phyloP scores from a whole-genome alignment of 2,888 invertebrate species.

The Chrysotoxum bicinctum region DNA sequence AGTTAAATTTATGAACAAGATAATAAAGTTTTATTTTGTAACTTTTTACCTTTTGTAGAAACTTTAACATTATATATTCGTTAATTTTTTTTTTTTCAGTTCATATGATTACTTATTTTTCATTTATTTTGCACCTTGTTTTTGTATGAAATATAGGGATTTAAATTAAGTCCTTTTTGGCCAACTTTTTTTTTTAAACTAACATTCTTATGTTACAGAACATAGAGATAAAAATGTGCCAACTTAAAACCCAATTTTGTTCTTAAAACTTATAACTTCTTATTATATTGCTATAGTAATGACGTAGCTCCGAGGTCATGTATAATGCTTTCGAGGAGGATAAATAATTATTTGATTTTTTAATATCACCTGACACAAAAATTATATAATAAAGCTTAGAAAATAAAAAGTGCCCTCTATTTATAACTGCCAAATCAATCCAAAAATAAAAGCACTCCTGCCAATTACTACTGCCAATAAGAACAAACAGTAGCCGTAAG shows the following conservation, averaged over 20 bases:
- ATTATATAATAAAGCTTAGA: constrained; percentile 45
- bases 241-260: constrained; percentile 30
- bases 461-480: constrained; percentile 80
- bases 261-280: neutral
- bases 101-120: constrained; percentile 48
- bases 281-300: constrained; percentile 25
- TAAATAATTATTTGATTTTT: constrained; percentile 44
- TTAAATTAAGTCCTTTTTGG: constrained; percentile 8
- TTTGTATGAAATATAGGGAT: constrained; percentile 41
- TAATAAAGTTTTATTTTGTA: constrained; percentile 47
- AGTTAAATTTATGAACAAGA: constrained; percentile 31
- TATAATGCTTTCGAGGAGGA: constrained; percentile 61
- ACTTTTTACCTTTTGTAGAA: constrained; percentile 51
- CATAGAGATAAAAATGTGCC: constrained; percentile 43
- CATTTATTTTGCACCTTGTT: constrained; percentile 58
- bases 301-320: constrained; percentile 48
- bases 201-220: constrained; percentile 24
- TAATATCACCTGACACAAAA: constrained; percentile 50
- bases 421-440: constrained; percentile 40
- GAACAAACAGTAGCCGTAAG: constrained; percentile 81
- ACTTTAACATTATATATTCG: constrained; percentile 11
- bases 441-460: constrained; percentile 64
- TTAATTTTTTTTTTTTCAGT: constrained; percentile 25
- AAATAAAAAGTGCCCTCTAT: constrained; percentile 44
- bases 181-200: neutral